Evolutionary conservation across 2,888 invertebrate species (phyloP), one percentile per base, ranked within the genome.

Genomic region (Falcaria lacertinaria): DNA sequence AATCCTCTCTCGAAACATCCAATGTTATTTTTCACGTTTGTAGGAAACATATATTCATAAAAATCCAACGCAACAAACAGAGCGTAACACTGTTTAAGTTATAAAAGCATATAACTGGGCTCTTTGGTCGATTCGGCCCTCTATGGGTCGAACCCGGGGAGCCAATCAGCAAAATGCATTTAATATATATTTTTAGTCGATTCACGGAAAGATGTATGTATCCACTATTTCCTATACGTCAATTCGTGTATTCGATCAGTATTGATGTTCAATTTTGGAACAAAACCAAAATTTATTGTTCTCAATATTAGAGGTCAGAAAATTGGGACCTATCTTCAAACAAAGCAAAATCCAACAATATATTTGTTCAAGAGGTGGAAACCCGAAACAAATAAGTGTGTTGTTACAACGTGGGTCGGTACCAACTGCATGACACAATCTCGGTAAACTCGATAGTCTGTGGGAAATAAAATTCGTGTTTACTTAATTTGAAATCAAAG

Each of bases 401-500:
- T 28, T 11, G 28, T 7, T 28, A 28, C 28, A 28, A 1, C 28
- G 28, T 19, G 2, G n/a, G n/a, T n/a, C 7, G 28, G 11, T 11
- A 28, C 28, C 7, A 7, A 11, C 3, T 11, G 28, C 1, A 15
- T 14, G 37, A 15, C 37, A 37, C 15, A 15, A 37, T 37, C 37
- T 22, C 13, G 13, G 22, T 17, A 35, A 41, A 14, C 35, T 11
- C 32, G 19, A 34, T 22, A 34, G 16, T 34, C 22, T 33, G 22
- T 11, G n/a, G 34, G 40, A 19, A 25, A 33, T 34, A 16, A 19
- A 25, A 33, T 34, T 19, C 28, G 41, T 19, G 19, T 39, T 57
- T 45, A 42, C 45, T 41, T 45, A 56, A 57, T 54, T 5, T 36
- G 22, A 14, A 36, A 13, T 36, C 13, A 19, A 22, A n/a, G 13